phyloP scores from a whole-genome alignment of 2,113 vertebrate species.

The Otis tarda region DNA sequence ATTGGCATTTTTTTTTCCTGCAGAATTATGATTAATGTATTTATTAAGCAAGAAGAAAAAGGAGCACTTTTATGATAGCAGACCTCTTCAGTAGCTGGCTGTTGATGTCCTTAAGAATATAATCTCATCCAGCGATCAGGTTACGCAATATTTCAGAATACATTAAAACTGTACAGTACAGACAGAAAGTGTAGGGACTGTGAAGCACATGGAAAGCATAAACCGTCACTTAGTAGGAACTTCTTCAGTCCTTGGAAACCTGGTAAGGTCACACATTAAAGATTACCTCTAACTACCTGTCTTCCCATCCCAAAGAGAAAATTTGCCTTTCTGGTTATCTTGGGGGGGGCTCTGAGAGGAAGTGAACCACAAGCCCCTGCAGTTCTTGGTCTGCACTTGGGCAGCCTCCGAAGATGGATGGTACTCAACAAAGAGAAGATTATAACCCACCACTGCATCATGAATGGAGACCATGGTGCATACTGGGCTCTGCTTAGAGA shows the following conservation, averaged over 20 bases:
- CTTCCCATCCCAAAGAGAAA: background rate
- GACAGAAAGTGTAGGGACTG: background rate
- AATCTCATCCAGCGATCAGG: background rate
- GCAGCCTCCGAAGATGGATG: background rate
- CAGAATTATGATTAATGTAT: constrained; percentile 58
- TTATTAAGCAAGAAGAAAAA: constrained; percentile 37
- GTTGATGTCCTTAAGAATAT: constrained; percentile 30
- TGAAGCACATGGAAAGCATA: background rate
- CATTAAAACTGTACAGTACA: background rate
- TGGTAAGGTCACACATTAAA: background rate
- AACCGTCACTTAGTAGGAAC: background rate
- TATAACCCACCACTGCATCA: background rate
- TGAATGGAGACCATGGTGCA: rapidly evolving
- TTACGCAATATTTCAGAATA: background rate
- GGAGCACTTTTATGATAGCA: constrained; percentile 2
- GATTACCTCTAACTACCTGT: background rate
- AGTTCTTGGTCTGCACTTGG: background rate
- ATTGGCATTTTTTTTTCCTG: background rate
- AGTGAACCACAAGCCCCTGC: background rate
- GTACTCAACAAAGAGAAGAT: background rate
- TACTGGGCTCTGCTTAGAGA: background rate
- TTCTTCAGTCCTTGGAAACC: background rate
- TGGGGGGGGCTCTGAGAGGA: background rate
- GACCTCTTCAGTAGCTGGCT: constrained; percentile 34
- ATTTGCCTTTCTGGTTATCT: background rate